A percentile compares a stretch with the other conserved stretches of the same genome.
phyloP scores from a whole-genome alignment of 1,140 invertebrate genomes.

The Lepidurus apus region DNA sequence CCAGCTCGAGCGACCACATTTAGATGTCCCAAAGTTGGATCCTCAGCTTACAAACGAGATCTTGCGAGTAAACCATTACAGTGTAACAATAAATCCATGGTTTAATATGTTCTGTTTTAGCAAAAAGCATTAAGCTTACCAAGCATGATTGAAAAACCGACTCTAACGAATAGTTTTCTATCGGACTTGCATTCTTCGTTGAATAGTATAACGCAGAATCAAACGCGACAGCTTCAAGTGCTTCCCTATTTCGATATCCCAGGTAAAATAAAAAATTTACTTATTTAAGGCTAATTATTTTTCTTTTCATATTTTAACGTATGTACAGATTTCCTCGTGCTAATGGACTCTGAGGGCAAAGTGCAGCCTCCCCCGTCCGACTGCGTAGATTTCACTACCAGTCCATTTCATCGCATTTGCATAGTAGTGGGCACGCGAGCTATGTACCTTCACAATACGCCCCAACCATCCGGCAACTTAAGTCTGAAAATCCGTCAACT shows the following conservation, averaged over 20 bases:
- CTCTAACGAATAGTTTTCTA: neutral
- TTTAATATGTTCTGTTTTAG: neutral
- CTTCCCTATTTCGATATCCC: neutral
- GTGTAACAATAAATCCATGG: neutral
- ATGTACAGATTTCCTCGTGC: neutral
- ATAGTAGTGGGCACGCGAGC: slow-evolving; percentile 12
- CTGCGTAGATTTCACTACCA: neutral
- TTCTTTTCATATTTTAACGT: neutral
- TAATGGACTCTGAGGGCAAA: neutral
- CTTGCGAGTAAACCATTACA: neutral
- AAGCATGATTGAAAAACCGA: neutral
- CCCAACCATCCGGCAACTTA: neutral
- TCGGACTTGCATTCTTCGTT: slow-evolving; percentile 1
- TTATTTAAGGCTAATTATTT: neutral
- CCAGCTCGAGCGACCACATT: neutral
- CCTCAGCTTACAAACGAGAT: neutral
- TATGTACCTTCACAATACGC: slow-evolving; percentile 18
- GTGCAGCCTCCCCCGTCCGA: neutral
- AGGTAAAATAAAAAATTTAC: neutral
- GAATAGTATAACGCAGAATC: neutral
- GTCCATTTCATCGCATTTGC: slow-evolving; percentile 9
- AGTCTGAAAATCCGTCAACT: slow-evolving; percentile 14
- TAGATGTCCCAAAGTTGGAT: neutral
- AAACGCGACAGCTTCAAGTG: neutral
- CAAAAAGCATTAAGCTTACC: neutral